phyloP scores from a whole-genome alignment of 2,113 vertebrate genomes.

The Danio rerio region GRCz12tu NC_133177.1:8385501-8386000 shows the following conservation, averaged over 20 bases:
- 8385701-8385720: conserved; percentile 9
- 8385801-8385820: background rate
- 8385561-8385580: conserved; percentile 31
- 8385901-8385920: too few relatives aligned
- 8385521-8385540: conserved; percentile 24
- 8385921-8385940: too few relatives aligned
- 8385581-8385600: conserved; percentile 15
- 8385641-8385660: conserved; percentile 19
- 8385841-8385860: too few relatives aligned
- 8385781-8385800: conserved; percentile 5
- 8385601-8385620: conserved; percentile 9
- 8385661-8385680: conserved; percentile 31
- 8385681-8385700: conserved; percentile 22
- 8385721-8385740: conserved; percentile 23
- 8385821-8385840: too few relatives aligned
- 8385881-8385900: too few relatives aligned
- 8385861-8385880: too few relatives aligned
- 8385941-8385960: too few relatives aligned
- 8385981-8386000: too few relatives aligned
- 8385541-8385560: conserved; percentile 14
- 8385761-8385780: conserved; percentile 1
- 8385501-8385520: conserved; percentile 15
- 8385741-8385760: background rate
- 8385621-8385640: conserved; percentile 33
- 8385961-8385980: too few relatives aligned